Evolutionary conservation across 2,797 vertebrate genomes (phyloP), one percentile per base, ranked within the genome.

Genomic region (Fratercula arctica): DNA sequence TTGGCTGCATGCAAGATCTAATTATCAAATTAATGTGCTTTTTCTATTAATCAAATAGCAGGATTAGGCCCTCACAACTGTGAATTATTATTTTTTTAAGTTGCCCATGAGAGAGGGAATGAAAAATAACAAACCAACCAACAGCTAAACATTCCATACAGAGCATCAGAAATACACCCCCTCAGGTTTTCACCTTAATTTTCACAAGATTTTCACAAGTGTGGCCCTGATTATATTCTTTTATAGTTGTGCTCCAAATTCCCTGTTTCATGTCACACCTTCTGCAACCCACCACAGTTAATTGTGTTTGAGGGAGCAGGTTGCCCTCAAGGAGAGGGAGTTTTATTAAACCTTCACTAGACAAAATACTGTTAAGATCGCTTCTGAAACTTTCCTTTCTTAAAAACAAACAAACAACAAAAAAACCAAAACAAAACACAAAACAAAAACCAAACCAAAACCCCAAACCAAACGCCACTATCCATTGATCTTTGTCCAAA

Each of bases 321-420:
- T 0, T 76, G 88, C 75, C 68, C 72, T 77, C 74, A 29, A 24
- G 35, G 11, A 86, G 20, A 73, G 20, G 21, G 6, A 48, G 59
- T 46, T 91, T 84, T 81, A 85, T 92, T 83, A 95, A 89, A 89
- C 39, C 53, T 81, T 61, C 82, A 26, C 61, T 45, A 87, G 56
- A 48, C 56, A 89, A 92, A 95, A n/a, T 16, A 61, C 11, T 74
- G 31, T 16, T 21, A 63, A 26, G 16, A 64, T 24, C 18, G 56
- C 53, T 87, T 87, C 68, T 85, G 20, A 70, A 83, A 61, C 54
- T 6, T 57, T 25, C 57, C 29, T 33, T 59, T 50, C 28, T 85
- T 85, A 35, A 78, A 87, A 92, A 37, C 29, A 11, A 29, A 18
- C 43, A 31, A 33, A 11, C 16, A 45, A 16, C 15, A 6, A 18